A percentile compares a stretch with the other conserved stretches of the same genome.
Evolutionary conservation across 2,888 invertebrate genomes (phyloP).

Genomic region (Ethmia dodecea): DNA sequence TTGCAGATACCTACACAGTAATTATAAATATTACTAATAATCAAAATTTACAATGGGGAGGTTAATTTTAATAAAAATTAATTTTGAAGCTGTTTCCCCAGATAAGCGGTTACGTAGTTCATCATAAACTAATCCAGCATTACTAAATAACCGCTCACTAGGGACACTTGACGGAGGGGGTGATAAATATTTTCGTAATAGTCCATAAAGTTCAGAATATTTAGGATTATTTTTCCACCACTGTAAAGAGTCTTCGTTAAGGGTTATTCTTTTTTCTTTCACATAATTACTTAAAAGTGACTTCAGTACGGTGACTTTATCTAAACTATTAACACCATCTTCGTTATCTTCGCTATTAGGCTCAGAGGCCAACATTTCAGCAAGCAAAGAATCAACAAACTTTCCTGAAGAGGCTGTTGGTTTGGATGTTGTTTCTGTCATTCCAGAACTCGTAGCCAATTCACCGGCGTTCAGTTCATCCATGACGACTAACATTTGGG

Average conservation of each 20-base stretch:
- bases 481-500: too few relatives aligned
- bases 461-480: too few relatives aligned
- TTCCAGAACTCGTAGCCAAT: not conserved
- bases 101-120: not conserved
- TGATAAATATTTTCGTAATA: not conserved
- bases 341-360: not conserved
- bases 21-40: not conserved
- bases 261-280: conserved; percentile 12
- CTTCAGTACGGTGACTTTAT: conserved; percentile 10
- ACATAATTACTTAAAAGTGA: conserved; percentile 14
- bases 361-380: not conserved
- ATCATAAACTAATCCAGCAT: conserved; percentile 1
- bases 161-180: not conserved
- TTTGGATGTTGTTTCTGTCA: not conserved
- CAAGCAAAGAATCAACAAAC: not conserved
- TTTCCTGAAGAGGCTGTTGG: not conserved
- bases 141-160: conserved; percentile 1
- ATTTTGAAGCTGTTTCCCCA: not conserved
- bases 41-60: not conserved
- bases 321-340: not conserved
- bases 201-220: not conserved
- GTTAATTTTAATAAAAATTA: conserved; percentile 1
- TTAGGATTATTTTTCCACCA: conserved; percentile 15
- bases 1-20: too few relatives aligned
- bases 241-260: conserved; percentile 12